A percentile compares a stretch with the other conserved stretches of the same genome.
These are phyloP conservation scores for Atherinomorus stipes DNA, from an alignment of 2,113 vertebrate genomes.

Conservation along the genomic window DNA sequence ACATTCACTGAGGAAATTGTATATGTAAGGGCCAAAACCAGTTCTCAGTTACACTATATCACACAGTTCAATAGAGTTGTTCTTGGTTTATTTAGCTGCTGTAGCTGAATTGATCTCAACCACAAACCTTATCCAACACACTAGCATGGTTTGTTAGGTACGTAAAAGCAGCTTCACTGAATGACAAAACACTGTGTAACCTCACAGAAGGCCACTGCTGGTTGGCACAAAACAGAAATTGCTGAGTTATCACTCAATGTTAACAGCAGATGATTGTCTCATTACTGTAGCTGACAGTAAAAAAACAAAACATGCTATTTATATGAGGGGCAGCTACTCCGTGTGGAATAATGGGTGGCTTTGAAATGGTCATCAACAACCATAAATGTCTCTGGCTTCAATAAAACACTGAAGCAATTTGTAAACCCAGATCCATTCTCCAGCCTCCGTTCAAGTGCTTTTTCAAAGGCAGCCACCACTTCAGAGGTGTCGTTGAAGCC, in stretches of 20 bases:
- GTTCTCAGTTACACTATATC: constrained; percentile 26
- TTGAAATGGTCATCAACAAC: constrained; percentile 42
- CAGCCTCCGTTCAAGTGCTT: constrained; percentile 40
- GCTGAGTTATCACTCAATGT: constrained; percentile 38
- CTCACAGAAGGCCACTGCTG: constrained; percentile 20
- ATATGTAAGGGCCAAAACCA: constrained; percentile 21
- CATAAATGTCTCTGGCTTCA: constrained; percentile 41
- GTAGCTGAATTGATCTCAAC: constrained; percentile 41
- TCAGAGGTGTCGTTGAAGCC: constrained; percentile 47
- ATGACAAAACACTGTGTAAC: constrained; percentile 46
- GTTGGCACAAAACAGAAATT: constrained; percentile 15
- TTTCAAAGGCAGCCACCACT: constrained; percentile 49
- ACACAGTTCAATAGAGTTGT: constrained; percentile 46
- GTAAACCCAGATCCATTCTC: constrained; percentile 47
- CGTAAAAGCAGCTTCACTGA: constrained; percentile 34
- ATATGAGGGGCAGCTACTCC: constrained; percentile 10
- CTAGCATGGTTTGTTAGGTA: constrained; percentile 57
- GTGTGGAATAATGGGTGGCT: constrained; percentile 35
- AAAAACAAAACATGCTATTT: constrained; percentile 13
- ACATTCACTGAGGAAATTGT: constrained; percentile 13
- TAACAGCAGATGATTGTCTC: constrained; percentile 24
- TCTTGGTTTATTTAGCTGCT: constrained; percentile 54
- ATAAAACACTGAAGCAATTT: constrained; percentile 40
- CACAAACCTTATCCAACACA: constrained; percentile 45
- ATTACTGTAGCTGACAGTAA: constrained; percentile 8